These are phyloP conservation scores for Cyprinodon tularosa DNA, from an alignment of 2,113 vertebrate genomes.

Conservation along the genomic window DNA sequence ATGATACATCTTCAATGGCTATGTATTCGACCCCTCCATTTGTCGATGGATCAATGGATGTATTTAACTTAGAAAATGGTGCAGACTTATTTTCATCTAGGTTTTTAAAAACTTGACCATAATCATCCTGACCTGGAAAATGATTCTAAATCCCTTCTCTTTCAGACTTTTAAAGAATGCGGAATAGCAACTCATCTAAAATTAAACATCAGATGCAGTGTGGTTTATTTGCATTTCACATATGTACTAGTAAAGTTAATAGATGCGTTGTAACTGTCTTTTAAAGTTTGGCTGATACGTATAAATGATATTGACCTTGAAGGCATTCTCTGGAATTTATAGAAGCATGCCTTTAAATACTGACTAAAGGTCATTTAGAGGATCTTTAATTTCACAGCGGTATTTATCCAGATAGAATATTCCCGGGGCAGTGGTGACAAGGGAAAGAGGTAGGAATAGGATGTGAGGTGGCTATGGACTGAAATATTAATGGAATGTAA, in stretches of 20 bases:
- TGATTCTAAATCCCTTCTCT: not conserved
- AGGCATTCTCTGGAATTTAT: constrained; percentile 18
- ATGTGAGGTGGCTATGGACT: constrained; percentile 25
- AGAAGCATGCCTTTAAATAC: constrained; percentile 44
- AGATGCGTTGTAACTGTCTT: not conserved
- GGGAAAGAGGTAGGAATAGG: constrained; percentile 17
- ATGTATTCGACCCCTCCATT: not conserved
- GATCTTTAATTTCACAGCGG: constrained; percentile 69
- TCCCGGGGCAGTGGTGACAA: constrained; percentile 49
- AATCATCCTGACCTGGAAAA: not conserved
- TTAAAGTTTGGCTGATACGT: constrained; percentile 13
- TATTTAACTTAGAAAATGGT: not conserved
- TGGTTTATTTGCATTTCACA: not conserved
- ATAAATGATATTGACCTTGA: constrained; percentile 20
- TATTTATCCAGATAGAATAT: constrained; percentile 75
- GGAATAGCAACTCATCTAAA: not conserved
- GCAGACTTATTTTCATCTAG: not conserved
- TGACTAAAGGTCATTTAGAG: constrained; percentile 65
- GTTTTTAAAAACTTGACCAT: not conserved
- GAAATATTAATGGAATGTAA: constrained; percentile 78
- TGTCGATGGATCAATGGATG: not conserved
- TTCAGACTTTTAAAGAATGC: not conserved
- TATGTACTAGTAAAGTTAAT: not conserved
- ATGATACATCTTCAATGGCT: not conserved
- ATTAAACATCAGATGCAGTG: not conserved